phyloP scores from a whole-genome alignment of 2,113 vertebrate species.

The Setophaga petechia region DNA sequence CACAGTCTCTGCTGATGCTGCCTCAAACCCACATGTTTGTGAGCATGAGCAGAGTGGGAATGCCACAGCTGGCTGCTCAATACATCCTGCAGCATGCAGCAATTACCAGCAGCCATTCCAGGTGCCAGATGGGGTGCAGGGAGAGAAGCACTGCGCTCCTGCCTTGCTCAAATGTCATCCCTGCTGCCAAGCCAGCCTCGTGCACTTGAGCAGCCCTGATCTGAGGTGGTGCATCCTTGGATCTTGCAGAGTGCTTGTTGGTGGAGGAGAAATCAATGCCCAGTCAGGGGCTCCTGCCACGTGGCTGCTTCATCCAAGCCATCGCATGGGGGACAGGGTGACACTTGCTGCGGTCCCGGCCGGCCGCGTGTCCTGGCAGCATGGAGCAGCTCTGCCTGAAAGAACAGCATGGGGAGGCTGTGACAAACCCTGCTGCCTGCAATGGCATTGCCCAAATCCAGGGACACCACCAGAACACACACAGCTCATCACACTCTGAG shows the following conservation, averaged over 20 bases:
- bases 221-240: neutral
- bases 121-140: neutral
- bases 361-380: rapidly evolving
- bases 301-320: neutral
- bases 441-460: rapidly evolving
- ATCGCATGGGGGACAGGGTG: rapidly evolving
- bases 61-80: neutral
- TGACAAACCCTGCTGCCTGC: neutral
- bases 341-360: rapidly evolving
- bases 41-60: neutral
- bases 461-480: neutral
- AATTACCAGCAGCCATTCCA: neutral
- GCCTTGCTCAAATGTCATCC: neutral
- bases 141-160: rapidly evolving
- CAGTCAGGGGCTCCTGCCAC: neutral
- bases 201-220: neutral
- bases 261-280: conserved; percentile 1
- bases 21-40: neutral
- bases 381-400: neutral
- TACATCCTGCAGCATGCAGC: neutral
- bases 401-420: neutral
- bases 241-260: neutral
- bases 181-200: neutral
- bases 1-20: neutral
- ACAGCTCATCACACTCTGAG: neutral